Percentiles rank a stretch among this genome's conserved stretches.
phyloP scores from a whole-genome alignment of 1,140 invertebrate genomes.

The Kradibia gibbosae region DNA sequence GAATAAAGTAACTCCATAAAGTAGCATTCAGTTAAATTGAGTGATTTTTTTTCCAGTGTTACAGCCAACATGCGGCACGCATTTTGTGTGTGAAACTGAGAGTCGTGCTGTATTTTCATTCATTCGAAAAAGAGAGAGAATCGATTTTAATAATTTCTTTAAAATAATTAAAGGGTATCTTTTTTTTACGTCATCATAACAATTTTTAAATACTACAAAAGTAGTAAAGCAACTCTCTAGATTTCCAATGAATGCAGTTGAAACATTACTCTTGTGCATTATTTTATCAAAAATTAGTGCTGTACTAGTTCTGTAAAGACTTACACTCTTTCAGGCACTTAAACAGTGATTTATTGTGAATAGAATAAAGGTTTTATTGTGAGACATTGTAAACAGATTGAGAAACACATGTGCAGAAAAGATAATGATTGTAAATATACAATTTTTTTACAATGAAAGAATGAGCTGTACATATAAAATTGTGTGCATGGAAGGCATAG shows the following conservation, averaged over 20 bases:
- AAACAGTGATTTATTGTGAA: slow-evolving; percentile 26
- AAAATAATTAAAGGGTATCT: not conserved
- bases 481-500: slow-evolving; percentile 7
- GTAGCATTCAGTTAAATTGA: slow-evolving; percentile 42
- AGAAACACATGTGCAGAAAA: slow-evolving; percentile 22
- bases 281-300: slow-evolving; percentile 56
- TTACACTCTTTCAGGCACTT: slow-evolving; percentile 17
- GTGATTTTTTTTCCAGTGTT: slow-evolving; percentile 46
- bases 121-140: slow-evolving; percentile 20
- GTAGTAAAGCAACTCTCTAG: slow-evolving; percentile 2
- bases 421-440: slow-evolving; percentile 3
- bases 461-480: slow-evolving; percentile 22
- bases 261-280: slow-evolving; percentile 17
- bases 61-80: slow-evolving; percentile 59
- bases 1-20: slow-evolving; percentile 53
- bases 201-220: not conserved
- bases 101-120: slow-evolving; percentile 26
- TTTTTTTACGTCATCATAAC: slow-evolving; percentile 1
- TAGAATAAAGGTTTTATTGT: slow-evolving; percentile 40
- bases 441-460: slow-evolving; percentile 1
- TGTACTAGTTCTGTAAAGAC: slow-evolving; percentile 56
- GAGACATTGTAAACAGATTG: slow-evolving; percentile 41
- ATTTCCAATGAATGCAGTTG: slow-evolving; percentile 24
- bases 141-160: not conserved
- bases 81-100: slow-evolving; percentile 48